These are phyloP conservation scores for Nycticorax nycticorax DNA, from an alignment of 2,113 vertebrate genomes.

Conservation along the genomic window DNA sequence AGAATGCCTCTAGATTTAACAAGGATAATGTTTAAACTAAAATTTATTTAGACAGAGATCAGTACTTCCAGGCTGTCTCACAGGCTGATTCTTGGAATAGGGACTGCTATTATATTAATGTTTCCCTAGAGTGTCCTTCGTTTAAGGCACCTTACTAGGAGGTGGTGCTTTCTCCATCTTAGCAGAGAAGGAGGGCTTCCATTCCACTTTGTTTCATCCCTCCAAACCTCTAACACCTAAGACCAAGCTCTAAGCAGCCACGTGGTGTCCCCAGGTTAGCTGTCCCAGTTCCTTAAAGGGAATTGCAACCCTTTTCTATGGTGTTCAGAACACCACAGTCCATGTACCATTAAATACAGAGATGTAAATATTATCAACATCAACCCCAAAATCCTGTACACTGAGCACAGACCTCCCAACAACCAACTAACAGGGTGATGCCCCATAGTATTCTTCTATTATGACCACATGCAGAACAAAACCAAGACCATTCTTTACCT, in stretches of 20 bases:
- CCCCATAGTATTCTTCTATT: background rate
- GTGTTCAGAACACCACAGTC: background rate
- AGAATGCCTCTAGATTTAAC: conserved; percentile 24
- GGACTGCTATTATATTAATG: background rate
- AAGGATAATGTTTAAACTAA: conserved; percentile 50
- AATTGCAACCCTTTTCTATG: background rate
- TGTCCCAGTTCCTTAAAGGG: background rate
- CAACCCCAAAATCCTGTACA: background rate
- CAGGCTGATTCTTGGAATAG: background rate
- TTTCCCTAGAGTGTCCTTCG: background rate
- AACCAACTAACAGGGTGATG: fast-evolving
- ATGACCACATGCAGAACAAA: background rate
- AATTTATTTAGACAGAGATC: conserved; percentile 50
- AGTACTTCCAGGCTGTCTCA: background rate
- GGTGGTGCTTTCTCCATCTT: background rate
- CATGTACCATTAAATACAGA: fast-evolving
- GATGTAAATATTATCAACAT: background rate
- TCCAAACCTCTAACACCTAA: background rate
- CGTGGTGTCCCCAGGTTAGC: background rate
- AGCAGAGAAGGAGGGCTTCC: background rate
- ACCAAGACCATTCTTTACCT: background rate
- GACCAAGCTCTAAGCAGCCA: background rate
- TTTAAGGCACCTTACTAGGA: background rate
- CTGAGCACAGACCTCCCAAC: background rate
- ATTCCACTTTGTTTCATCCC: background rate